Conservation (phyloP, 2,888 invertebrate species). For the Chamaedrilus cognettii region DNA sequence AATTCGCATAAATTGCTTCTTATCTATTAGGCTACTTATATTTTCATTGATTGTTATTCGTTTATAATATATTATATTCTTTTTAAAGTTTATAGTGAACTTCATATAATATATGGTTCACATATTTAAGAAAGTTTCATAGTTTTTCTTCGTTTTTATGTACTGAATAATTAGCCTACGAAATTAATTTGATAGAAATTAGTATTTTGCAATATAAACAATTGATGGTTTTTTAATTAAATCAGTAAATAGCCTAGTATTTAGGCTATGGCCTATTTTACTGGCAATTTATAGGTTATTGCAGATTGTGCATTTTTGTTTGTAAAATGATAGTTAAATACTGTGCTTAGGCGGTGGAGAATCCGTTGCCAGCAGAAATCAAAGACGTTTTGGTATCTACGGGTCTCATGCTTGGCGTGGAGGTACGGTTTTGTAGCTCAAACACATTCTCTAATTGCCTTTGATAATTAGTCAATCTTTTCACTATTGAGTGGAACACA, state of each 20-base stretch:
- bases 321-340: neutral
- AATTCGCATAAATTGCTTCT: neutral
- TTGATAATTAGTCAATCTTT: constrained; percentile 1
- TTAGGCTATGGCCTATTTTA: too few species aligned
- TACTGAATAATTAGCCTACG: too few species aligned
- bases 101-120: constrained; percentile 1
- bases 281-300: neutral
- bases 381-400: constrained; percentile 85
- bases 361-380: constrained; percentile 94
- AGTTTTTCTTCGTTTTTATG: too few species aligned
- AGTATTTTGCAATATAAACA: too few species aligned
- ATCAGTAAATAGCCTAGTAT: too few species aligned
- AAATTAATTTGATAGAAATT: too few species aligned
- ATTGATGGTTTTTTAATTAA: too few species aligned
- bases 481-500: neutral
- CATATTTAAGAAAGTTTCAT: neutral
- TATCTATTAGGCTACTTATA: constrained; percentile 1
- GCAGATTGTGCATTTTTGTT: neutral
- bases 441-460: neutral
- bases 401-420: constrained; percentile 83
- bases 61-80: neutral
- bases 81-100: neutral
- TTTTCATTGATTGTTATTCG: neutral
- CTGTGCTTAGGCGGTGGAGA: constrained; percentile 69
- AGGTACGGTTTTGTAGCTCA: constrained; percentile 60